Conservation (phyloP, 2,113 vertebrate genomes). For the Raja brachyura region DNA sequence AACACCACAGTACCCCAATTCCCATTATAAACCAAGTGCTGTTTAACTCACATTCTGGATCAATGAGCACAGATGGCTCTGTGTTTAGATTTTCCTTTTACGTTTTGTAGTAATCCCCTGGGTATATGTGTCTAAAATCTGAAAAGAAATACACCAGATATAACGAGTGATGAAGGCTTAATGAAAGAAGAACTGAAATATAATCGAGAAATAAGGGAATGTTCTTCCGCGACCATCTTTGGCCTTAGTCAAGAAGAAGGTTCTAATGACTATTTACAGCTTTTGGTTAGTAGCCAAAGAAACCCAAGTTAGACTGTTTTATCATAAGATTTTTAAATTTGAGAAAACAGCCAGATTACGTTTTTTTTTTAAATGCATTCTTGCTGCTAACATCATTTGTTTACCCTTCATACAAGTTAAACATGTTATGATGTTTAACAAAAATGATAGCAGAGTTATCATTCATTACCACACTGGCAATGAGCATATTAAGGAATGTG, state of each 20-base stretch:
- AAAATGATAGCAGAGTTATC: not conserved
- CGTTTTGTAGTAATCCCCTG: not conserved
- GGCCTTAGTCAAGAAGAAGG: not conserved
- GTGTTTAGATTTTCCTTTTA: not conserved
- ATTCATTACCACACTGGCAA: not conserved
- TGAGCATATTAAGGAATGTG: not conserved
- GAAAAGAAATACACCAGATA: slow-evolving; percentile 19
- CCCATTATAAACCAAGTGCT: not conserved
- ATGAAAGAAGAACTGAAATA: slow-evolving; percentile 20
- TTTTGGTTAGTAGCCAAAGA: not conserved
- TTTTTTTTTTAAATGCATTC: not conserved
- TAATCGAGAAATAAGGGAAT: not conserved
- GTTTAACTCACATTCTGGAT: not conserved
- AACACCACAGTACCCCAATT: not conserved
- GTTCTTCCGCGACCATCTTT: not conserved
- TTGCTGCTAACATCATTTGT: not conserved
- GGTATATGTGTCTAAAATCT: not conserved
- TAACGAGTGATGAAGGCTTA: not conserved
- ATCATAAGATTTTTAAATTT: not conserved
- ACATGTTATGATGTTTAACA: not conserved
- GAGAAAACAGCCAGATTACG: not conserved
- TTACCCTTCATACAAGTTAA: not conserved
- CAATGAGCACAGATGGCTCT: not conserved
- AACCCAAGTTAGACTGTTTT: not conserved
- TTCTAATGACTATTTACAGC: not conserved